Base-by-base conservation (phyloP, 2,888 invertebrate species). In the Emesis furor region DNA sequence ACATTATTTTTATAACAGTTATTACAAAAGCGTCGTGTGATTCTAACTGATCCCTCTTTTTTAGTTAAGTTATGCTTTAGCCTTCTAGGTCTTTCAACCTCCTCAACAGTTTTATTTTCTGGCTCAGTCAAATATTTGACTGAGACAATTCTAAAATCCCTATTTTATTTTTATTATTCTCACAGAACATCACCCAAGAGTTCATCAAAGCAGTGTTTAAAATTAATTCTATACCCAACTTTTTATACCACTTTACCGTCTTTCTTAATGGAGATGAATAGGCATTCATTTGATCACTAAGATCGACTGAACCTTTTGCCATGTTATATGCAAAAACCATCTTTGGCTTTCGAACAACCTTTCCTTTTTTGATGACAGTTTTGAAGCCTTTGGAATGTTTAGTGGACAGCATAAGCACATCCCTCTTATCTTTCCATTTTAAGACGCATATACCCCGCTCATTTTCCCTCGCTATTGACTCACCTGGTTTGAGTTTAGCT, bases 191-290 rank as follows among this genome's bases (percentile, higher is more conserved):
- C 17, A 85, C 68, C 82, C 78, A 84, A 46, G 82, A 78, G 88
- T 88, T 86, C 88, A 88, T 81, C 89, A 87, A 72, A 85, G 89
- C 81, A 84, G 87, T 89, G 78, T 92, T 92, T 72, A 92, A 78
- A 80, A 92, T 72, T 32, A 93, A 78, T 73, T 93, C 91, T 32
- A 92, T 89, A 12, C 74, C 92, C 65, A 92, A 62, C 81, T 93
- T 93, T 82, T 81, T 90, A 78, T 91, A 92, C 93, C 93, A 93
- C 78, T 92, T 92, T 6, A 93, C 81, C 17, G 90, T 89, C 86
- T 92, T 93, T 72, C 92, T 81, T 46, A 93, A 83, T 79, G 92
- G 86, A 24, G 24, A 24, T 24, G 24, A 86, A 81, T 91, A 91
- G 10, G 91, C 73, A 17, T 86, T 76, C 90, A 92, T 91, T 82